Evolutionary conservation across 2,797 vertebrate genomes (phyloP).

Genomic region (Hybognathus amarus): DNA sequence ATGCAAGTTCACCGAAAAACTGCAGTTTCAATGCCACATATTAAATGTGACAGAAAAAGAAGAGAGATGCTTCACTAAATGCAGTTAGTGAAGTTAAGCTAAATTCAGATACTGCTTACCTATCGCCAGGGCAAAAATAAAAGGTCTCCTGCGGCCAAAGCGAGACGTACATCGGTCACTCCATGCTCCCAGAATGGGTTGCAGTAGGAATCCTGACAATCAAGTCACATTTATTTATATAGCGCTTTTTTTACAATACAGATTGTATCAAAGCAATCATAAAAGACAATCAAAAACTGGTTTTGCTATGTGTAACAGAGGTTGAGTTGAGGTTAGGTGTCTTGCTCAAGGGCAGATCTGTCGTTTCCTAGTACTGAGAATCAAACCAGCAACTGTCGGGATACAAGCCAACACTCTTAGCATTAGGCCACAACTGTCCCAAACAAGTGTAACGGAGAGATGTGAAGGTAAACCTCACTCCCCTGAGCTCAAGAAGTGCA

Average conservation of each 20-base stretch:
- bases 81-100: neutral
- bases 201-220: conserved; percentile 91
- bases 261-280: too few relatives aligned
- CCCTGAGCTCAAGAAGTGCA: too few relatives aligned
- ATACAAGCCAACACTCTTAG: too few relatives aligned
- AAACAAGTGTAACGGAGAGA: too few relatives aligned
- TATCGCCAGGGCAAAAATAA: conserved; percentile 94
- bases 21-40: neutral
- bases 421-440: too few relatives aligned
- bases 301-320: neutral
- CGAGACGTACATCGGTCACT: conserved; percentile 96
- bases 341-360: too few relatives aligned
- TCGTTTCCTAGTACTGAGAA: too few relatives aligned
- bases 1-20: neutral
- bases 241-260: too few relatives aligned
- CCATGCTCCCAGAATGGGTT: conserved; percentile 95
- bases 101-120: conserved; percentile 76
- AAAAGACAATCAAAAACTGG: neutral
- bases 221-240: too few relatives aligned
- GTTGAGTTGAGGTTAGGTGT: too few relatives aligned
- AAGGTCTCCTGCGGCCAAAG: conserved; percentile 93
- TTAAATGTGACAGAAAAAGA: neutral
- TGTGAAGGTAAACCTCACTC: too few relatives aligned
- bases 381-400: too few relatives aligned
- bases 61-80: neutral